A percentile compares a stretch with the other conserved stretches of the same genome.
phyloP scores from a whole-genome alignment of 2,797 vertebrate genomes.

The Poeciliopsis paucimaculata region DNA sequence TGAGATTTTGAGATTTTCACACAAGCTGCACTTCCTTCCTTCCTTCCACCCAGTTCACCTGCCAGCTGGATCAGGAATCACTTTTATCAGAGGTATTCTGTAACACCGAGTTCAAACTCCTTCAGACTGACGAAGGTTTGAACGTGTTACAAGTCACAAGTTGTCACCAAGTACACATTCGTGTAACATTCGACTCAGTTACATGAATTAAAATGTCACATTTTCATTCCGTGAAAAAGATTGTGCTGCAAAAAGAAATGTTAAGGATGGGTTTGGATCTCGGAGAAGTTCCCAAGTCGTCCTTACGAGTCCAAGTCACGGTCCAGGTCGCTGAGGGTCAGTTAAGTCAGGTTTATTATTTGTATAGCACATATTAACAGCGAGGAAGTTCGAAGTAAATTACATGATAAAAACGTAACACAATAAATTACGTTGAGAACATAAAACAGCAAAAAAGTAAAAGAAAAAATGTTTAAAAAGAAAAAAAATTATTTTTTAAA shows the following conservation, averaged over 20 bases:
- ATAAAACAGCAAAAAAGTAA: no score
- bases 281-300: background rate
- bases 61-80: background rate
- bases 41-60: background rate
- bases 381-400: no score
- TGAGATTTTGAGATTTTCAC: background rate
- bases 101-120: background rate
- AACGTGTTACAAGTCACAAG: background rate
- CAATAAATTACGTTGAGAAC: no score
- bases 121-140: background rate
- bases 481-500: no score
- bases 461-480: rapidly evolving
- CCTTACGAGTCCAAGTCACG: background rate
- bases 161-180: background rate
- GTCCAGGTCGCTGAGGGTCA: background rate
- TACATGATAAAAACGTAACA: no score
- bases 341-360: no score
- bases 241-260: background rate
- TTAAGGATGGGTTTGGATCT: background rate
- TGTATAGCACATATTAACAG: no score
- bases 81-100: background rate
- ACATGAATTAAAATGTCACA: background rate
- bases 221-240: background rate
- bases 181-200: background rate
- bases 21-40: background rate